Evolutionary conservation across 2,113 vertebrate species (phyloP).

Genomic region (Antidorcas marsupialis): DNA sequence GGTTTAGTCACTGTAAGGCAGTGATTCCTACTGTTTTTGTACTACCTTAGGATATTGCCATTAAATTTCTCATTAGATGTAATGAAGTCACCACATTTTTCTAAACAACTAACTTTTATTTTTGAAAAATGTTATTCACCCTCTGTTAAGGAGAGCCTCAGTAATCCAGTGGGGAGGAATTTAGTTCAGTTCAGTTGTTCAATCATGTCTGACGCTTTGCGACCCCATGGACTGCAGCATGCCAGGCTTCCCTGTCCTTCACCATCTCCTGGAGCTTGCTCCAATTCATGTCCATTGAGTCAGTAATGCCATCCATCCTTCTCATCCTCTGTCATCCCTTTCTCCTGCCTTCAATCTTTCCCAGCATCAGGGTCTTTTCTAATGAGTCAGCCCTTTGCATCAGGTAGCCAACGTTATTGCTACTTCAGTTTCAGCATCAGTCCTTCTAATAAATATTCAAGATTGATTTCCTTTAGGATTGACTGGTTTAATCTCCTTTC

Average conservation of each 20-base stretch:
- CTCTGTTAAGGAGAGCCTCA: not conserved
- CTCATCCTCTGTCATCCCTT: not conserved
- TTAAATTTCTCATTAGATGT: not conserved
- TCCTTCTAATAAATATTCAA: not conserved
- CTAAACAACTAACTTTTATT: slow-evolving; percentile 6
- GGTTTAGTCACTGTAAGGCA: not conserved
- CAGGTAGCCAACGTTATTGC: not conserved
- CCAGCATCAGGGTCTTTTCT: not conserved
- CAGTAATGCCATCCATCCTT: not conserved
- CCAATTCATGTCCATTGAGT: not conserved
- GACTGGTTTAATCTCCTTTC: not conserved
- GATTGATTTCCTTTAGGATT: not conserved
- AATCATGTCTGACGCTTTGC: not conserved
- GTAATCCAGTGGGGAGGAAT: not conserved
- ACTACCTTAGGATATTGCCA: not conserved
- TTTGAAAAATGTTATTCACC: not conserved
- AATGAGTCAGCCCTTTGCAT: not conserved
- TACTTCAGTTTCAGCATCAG: not conserved
- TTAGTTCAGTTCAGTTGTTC: not conserved
- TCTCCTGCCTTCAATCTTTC: not conserved
- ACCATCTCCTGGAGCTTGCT: not conserved
- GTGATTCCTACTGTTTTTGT: not conserved
- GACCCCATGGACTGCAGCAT: not conserved
- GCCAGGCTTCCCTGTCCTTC: not conserved
- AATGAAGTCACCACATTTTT: not conserved